Percentiles rank a stretch among this genome's conserved stretches.
These are phyloP conservation scores for Arrhopalites spinosus DNA, from an alignment of 2,888 invertebrate genomes.

Conservation along the genomic window DNA sequence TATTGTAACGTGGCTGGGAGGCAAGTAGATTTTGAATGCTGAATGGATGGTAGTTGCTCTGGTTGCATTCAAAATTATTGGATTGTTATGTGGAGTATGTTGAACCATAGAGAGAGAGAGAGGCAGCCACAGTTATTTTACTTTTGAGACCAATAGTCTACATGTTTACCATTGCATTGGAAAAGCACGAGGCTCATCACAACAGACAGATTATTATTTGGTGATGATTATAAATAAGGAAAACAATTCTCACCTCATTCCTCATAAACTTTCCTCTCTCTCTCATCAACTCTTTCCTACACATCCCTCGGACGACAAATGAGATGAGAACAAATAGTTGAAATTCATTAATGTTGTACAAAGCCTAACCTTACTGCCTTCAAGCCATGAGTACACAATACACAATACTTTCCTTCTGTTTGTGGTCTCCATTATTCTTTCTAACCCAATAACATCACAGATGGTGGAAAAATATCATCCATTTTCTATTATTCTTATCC, in stretches of 20 bases:
- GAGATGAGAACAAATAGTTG: neutral
- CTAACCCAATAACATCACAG: neutral
- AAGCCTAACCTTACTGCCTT: too few relatives aligned
- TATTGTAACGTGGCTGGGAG: too few relatives aligned
- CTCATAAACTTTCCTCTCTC: neutral
- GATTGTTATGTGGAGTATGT: too few relatives aligned
- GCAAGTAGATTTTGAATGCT: too few relatives aligned
- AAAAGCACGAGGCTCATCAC: conserved; percentile 2
- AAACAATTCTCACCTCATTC: neutral
- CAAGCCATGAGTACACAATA: neutral
- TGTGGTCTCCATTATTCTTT: conserved; percentile 10
- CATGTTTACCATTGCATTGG: neutral
- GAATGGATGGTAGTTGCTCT: too few relatives aligned
- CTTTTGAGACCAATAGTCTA: too few relatives aligned
- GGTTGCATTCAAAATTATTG: too few relatives aligned
- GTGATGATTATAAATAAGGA: neutral
- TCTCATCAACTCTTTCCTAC: neutral
- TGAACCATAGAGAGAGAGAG: too few relatives aligned
- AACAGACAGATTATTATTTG: conserved; percentile 6
- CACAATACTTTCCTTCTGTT: neutral
- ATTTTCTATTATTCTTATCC: neutral
- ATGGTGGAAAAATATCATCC: neutral
- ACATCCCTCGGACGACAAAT: neutral
- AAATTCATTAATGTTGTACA: conserved; percentile 3
- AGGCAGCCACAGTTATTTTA: too few relatives aligned